These are phyloP conservation scores for Chloebia gouldiae DNA, from an alignment of 2,113 vertebrate species.

Conservation along the genomic window DNA sequence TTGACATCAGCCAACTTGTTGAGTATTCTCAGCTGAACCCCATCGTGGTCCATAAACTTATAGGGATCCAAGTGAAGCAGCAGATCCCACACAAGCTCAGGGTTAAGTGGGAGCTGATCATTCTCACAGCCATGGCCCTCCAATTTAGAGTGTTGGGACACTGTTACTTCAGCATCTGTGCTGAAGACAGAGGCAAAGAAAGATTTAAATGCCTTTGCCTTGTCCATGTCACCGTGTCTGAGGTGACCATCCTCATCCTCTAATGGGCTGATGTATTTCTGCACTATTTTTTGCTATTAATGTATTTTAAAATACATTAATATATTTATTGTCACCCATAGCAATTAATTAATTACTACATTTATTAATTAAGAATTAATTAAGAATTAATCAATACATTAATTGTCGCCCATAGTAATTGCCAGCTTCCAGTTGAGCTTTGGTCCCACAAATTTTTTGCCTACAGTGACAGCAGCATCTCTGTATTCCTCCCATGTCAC, in stretches of 20 bases:
- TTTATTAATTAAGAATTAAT: too few relatives aligned
- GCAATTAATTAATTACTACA: too few relatives aligned
- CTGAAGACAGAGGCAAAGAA: not conserved
- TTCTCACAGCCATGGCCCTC: not conserved
- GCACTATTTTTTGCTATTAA: not conserved
- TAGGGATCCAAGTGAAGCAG: not conserved
- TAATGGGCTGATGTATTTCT: not conserved
- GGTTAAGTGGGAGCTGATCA: not conserved
- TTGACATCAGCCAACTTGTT: not conserved
- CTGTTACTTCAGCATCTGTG: rapidly evolving
- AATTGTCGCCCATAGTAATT: not conserved
- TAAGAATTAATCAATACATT: too few relatives aligned
- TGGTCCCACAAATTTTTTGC: not conserved
- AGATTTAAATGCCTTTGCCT: not conserved
- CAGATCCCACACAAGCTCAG: not conserved
- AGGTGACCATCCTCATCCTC: not conserved
- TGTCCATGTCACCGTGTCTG: not conserved
- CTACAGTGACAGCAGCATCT: not conserved
- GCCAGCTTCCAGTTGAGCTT: not conserved
- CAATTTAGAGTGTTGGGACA: not conserved
- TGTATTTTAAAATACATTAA: not conserved
- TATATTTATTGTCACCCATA: not conserved
- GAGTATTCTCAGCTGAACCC: not conserved
- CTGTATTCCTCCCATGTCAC: not conserved
- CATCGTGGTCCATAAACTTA: not conserved